These are phyloP conservation scores for Nymphalis c-album DNA, from an alignment of 2,888 invertebrate genomes.

Conservation along the genomic window DNA sequence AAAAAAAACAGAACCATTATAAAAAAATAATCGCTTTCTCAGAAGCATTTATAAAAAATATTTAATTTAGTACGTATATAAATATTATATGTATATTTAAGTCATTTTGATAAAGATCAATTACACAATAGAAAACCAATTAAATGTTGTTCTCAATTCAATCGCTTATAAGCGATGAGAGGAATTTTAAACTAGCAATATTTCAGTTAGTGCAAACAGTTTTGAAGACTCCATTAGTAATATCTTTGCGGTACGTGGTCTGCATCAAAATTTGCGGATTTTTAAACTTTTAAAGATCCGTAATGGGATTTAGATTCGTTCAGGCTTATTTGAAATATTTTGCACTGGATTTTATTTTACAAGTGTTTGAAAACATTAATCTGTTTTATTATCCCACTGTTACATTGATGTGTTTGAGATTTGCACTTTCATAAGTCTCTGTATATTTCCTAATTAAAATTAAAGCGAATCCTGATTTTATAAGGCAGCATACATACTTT, in stretches of 20 bases:
- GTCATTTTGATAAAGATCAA: neutral
- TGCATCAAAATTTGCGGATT: slow-evolving; percentile 47
- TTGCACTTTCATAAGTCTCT: no score
- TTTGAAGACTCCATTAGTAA: slow-evolving; percentile 48
- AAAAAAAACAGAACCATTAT: no score
- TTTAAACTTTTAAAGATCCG: slow-evolving; percentile 19
- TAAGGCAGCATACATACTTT: no score
- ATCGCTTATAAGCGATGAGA: slow-evolving; percentile 3
- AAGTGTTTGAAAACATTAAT: neutral
- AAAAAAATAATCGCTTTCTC: no score
- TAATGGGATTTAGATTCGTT: slow-evolving; percentile 12
- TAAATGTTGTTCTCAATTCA: slow-evolving; percentile 36
- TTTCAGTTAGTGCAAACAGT: slow-evolving; percentile 47
- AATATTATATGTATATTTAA: no score
- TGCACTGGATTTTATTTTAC: slow-evolving; percentile 2
- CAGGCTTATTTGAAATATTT: slow-evolving; percentile 1
- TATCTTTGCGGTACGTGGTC: slow-evolving; percentile 47
- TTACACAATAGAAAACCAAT: slow-evolving; percentile 26
- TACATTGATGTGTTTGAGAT: no score
- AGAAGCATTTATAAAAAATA: no score
- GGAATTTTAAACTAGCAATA: slow-evolving; percentile 20
- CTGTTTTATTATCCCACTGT: neutral
- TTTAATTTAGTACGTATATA: no score
- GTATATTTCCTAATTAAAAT: no score
- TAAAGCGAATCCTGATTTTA: no score